Evolutionary conservation across 2,113 vertebrate genomes (phyloP).

Genomic region (Plecotus auritus): DNA sequence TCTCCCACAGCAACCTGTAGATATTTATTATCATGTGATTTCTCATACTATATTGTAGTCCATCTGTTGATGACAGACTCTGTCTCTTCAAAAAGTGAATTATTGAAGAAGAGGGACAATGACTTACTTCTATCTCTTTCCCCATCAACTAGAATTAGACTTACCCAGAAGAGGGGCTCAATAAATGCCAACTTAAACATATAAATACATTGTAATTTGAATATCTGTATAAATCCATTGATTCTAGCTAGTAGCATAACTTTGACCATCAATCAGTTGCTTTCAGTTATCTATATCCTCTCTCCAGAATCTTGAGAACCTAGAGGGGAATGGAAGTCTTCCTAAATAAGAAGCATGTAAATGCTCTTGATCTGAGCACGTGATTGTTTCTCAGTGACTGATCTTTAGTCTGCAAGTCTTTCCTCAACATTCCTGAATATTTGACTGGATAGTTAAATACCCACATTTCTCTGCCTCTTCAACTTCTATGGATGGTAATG

Average conservation of each 20-base stretch:
- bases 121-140: background rate
- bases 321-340: background rate
- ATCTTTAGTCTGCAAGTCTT: background rate
- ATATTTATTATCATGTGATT: background rate
- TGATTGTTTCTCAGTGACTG: background rate
- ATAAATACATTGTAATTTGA: background rate
- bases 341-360: background rate
- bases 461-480: background rate
- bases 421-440: background rate
- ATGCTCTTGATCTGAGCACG: background rate
- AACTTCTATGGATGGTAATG: background rate
- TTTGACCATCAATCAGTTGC: background rate
- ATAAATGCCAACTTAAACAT: background rate
- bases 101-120: background rate
- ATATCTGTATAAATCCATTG: background rate
- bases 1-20: background rate
- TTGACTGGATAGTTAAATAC: background rate
- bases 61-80: background rate
- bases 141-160: background rate
- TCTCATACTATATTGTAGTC: background rate
- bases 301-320: background rate
- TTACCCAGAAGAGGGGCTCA: background rate
- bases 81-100: background rate
- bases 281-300: background rate
- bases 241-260: background rate